Evolutionary conservation across 1,140 invertebrate genomes (phyloP).

Genomic region (Drosophila simulans): DNA sequence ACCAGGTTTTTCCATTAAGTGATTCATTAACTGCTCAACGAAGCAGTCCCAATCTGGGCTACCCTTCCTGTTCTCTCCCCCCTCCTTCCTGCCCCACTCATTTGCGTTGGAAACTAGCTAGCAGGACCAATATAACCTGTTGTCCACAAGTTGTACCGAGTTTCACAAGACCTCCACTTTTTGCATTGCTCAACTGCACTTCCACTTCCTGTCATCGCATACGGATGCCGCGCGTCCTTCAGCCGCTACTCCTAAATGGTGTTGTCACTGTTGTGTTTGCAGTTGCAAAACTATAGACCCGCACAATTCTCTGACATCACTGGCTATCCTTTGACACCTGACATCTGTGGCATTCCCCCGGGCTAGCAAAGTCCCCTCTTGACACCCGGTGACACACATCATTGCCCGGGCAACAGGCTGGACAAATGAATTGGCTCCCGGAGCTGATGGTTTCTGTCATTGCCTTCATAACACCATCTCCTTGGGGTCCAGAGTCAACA

Average conservation of each 20-base stretch:
- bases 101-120: conserved; percentile 40
- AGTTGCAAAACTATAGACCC: conserved; percentile 62
- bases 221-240: conserved; percentile 14
- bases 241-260: conserved; percentile 23
- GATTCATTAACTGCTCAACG: conserved; percentile 74
- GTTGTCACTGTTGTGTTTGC: conserved; percentile 68
- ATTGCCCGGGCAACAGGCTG: conserved; percentile 42
- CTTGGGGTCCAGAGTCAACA: conserved; percentile 26
- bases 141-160: conserved; percentile 4
- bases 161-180: conserved; percentile 11
- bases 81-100: conserved; percentile 25
- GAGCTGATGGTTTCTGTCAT: conserved; percentile 33
- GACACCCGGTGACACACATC: conserved; percentile 30
- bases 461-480: conserved; percentile 12
- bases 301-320: conserved; percentile 59
- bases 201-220: conserved; percentile 52
- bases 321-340: conserved; percentile 14
- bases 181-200: conserved; percentile 63
- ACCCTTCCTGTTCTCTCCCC: background rate
- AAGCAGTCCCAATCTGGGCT: conserved; percentile 13
- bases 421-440: conserved; percentile 65
- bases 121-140: conserved; percentile 45
- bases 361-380: conserved; percentile 10
- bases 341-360: conserved; percentile 1
- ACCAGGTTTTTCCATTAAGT: conserved; percentile 72